A percentile compares a stretch with the other conserved stretches of the same genome.
Conservation (phyloP, 2,113 vertebrate species). For the Hyperoodon ampullatus region DNA sequence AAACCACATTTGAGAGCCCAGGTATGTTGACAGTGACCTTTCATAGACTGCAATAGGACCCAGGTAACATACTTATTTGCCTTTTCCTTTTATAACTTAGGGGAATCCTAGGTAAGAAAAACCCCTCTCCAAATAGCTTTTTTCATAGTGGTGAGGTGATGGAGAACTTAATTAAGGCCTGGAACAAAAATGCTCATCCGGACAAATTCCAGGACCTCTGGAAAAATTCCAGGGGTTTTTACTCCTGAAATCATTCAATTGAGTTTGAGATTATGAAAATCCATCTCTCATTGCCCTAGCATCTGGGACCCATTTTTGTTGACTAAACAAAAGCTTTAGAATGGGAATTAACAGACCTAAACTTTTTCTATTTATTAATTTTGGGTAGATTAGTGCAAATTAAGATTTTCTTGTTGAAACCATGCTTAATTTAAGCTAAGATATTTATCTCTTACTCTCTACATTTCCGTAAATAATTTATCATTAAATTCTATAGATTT, state of each 20-base stretch:
- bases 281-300: background rate
- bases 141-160: background rate
- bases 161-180: background rate
- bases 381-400: background rate
- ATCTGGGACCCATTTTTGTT: background rate
- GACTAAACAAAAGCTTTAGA: background rate
- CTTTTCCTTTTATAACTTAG: background rate
- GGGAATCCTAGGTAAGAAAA: slow-evolving; percentile 29
- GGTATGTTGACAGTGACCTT: background rate
- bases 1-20: background rate
- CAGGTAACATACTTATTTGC: background rate
- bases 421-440: background rate
- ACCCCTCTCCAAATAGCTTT: background rate
- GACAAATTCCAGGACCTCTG: background rate
- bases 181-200: background rate
- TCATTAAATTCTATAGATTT: background rate
- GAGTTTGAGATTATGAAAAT: background rate
- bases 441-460: background rate
- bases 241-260: background rate
- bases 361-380: background rate
- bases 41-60: background rate
- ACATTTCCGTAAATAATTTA: background rate
- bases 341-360: background rate
- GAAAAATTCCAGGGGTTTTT: slow-evolving; percentile 16
- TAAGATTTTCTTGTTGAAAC: slow-evolving; percentile 16